A percentile compares a stretch with the other conserved stretches of the same genome.
Conservation (phyloP, 2,888 invertebrate species). For the Lamellibrachia columna region DNA sequence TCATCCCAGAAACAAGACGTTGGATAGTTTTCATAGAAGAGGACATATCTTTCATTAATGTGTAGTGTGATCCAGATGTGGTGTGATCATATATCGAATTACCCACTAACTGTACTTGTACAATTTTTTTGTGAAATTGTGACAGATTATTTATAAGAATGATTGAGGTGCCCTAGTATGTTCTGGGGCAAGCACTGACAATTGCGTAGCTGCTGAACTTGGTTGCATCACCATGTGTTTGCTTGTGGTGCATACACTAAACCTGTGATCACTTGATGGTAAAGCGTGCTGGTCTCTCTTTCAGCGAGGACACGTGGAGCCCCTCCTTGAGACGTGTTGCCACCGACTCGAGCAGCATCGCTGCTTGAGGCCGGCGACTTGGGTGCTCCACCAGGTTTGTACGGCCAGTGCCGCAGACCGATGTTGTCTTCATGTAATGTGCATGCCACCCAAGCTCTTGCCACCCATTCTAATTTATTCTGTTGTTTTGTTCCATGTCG, state of each 20-base stretch:
- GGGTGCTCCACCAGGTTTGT: constrained; percentile 12
- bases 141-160: not conserved
- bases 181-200: not conserved
- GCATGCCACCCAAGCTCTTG: not conserved
- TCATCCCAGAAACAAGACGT: not conserved
- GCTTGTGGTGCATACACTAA: not conserved
- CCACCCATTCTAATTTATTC: not conserved
- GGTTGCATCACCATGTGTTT: not conserved
- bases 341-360: constrained; percentile 9
- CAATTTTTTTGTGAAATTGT: not conserved
- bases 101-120: not conserved
- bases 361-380: constrained; percentile 12
- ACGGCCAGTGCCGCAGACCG: constrained; percentile 14
- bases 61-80: not conserved
- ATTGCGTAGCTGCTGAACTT: not conserved
- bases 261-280: not conserved
- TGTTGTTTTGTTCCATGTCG: not conserved
- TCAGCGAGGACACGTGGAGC: constrained; percentile 4
- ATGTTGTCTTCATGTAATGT: not conserved
- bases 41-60: not conserved
- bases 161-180: not conserved
- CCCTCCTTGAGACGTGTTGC: constrained; percentile 4
- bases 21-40: too few species aligned
- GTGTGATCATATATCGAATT: not conserved
- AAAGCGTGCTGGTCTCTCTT: not conserved